Base-by-base conservation (phyloP, 1,140 invertebrate species). In the Drosophila hydei region DNA sequence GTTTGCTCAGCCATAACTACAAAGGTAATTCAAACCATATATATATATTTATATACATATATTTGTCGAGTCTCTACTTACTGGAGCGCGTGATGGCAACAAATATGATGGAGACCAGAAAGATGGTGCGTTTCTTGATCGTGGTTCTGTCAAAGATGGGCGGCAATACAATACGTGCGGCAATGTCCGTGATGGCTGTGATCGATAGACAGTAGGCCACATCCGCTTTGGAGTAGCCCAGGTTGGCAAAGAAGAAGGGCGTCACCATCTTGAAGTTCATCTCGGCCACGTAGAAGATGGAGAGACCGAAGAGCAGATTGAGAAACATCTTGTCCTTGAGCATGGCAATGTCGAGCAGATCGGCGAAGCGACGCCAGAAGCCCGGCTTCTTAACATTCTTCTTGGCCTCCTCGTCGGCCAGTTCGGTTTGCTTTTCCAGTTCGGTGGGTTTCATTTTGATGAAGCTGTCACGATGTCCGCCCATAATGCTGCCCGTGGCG, bases 181-280 rank as follows among this genome's bases (percentile, higher is more conserved):
- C 90, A 52, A 96, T 95, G 80, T 96, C 95, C 18, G 94, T 94
- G 19, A 95, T 94, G 11, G 95, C 95, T 16, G 94, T 95, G 61
- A 96, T 93, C 1, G 95, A 95, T 14, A 96, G 92, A 79, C 95
- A 96, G 65, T 94, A 94, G 21, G 95, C 95, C 6, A 94, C 93
- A 63, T 95, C 94, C 5, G 92, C 91, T 90, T 94, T 94, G 48
- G 93, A 92, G 81, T 95, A 94, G 64, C 94, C 94, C 65, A 95
- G 91, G 77, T 92, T 93, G 50, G 92, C 92, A 58, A 96, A 94
- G 80, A 96, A 96, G 85, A 96, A 96, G 11, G 95, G 95, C 36
- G 94, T 95, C 48, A 96, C 94, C 93, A 95, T 94, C 90, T 95
- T 95, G 81, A 95, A 96, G 79, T 96, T 95, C 69, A 95, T 93